Evolutionary conservation across 1,140 invertebrate genomes (phyloP), one percentile per base, ranked within the genome.

Genomic region (Panulirus ornatus): DNA sequence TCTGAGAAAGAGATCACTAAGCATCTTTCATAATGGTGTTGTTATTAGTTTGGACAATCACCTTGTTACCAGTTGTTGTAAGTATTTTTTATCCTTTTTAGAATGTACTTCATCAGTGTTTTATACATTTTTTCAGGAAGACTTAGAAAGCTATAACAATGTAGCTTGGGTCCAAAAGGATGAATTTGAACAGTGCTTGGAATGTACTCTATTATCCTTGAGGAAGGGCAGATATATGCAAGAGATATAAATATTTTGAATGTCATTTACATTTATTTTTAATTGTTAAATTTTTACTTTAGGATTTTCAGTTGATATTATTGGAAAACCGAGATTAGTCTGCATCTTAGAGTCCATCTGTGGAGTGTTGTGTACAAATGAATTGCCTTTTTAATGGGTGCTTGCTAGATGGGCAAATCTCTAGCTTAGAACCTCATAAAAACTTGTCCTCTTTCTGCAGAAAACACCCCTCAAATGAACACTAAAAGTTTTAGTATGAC

Each of bases 61-160:
- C 79, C 79, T 83, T 83, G 79, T 83, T 83, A 83, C 79, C 79
- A 83, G 79, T 83, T 83, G 79, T 83, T 83, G 79, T 66, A 83
- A 83, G 79, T 83, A 38, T 66, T 83, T 83, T 83, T 83, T 83
- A 66, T 66, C 54, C 47, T 66, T 83, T 83, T 83, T 83, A 66
- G 51, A 83, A 66, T 66, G 40, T 63, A 54, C 30, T 83, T 83
- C 79, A 66, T 83, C 54, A 63, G 58, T 83, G 79, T 83, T 83
- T 83, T 78, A 58, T 83, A 83, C 79, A 83, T 83, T 38, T 83
- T 58, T 83, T 83, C 79, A 63, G 54, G 78, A 81, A 83, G 79
- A 83, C 79, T 83, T 83, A 63, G 36, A n/a, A 83, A 66, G 54
- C 79, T 83, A 83, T 66, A 36, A 63, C 36, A 58, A 16, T 66